phyloP scores from a whole-genome alignment of 2,888 invertebrate genomes.

The Platerodrilus igneus region DNA sequence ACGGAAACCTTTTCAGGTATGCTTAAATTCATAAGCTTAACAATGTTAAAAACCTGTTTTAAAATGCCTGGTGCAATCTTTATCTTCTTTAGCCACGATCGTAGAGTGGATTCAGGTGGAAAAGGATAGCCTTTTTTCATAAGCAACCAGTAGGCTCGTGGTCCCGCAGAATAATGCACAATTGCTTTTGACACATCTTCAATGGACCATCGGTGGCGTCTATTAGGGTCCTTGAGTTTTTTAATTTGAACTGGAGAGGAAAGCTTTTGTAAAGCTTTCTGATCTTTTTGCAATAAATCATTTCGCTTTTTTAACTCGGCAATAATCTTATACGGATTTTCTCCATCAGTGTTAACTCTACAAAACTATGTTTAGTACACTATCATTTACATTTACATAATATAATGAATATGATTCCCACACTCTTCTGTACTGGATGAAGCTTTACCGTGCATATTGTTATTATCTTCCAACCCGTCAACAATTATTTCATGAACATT shows the following conservation, averaged over 20 bases:
- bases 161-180: slow-evolving; percentile 20
- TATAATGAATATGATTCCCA: too few relatives aligned
- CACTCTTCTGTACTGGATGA: too few relatives aligned
- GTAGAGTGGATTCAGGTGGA: slow-evolving; percentile 23
- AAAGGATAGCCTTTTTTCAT: slow-evolving; percentile 26
- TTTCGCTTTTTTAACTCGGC: slow-evolving; percentile 10
- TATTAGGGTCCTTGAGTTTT: slow-evolving; percentile 7
- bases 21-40: slow-evolving; percentile 13
- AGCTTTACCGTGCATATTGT: too few relatives aligned
- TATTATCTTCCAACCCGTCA: too few relatives aligned
- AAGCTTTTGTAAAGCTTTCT: slow-evolving; percentile 1
- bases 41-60: slow-evolving; percentile 10
- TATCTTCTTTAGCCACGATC: slow-evolving; percentile 23
- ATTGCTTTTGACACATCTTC: slow-evolving; percentile 26
- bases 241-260: slow-evolving; percentile 10
- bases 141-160: slow-evolving; percentile 21
- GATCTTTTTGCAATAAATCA: slow-evolving; percentile 8
- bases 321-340: slow-evolving; percentile 9
- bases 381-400: too few relatives aligned
- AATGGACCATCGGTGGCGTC: slow-evolving; percentile 10
- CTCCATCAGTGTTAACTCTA: slow-evolving; percentile 11
- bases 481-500: too few relatives aligned
- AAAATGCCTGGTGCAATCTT: slow-evolving; percentile 17
- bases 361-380: too few relatives aligned
- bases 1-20: slow-evolving; percentile 20